Percentiles rank a stretch among this genome's conserved stretches.
Conservation (phyloP, 2,888 invertebrate species). For the Cataglyphis livida region DNA sequence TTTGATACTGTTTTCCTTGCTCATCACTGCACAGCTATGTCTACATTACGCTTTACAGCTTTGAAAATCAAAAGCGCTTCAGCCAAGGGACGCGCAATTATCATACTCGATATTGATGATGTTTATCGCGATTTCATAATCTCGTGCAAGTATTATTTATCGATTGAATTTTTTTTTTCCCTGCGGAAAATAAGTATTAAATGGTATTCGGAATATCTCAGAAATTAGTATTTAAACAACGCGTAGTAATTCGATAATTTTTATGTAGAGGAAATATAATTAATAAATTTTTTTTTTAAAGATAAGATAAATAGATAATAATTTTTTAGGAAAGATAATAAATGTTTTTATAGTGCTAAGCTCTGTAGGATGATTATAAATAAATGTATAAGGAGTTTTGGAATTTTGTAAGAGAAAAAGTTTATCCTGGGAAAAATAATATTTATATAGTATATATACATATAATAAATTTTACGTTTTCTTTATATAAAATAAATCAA, state of each 20-base stretch:
- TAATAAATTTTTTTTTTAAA: background rate
- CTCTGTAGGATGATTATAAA: background rate
- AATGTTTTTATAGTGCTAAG: background rate
- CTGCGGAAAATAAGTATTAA: background rate
- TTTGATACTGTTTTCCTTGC: conserved; percentile 45
- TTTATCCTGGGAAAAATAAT: background rate
- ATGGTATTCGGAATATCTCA: background rate
- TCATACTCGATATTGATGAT: conserved; percentile 3
- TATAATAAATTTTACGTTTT: background rate
- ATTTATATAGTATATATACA: background rate
- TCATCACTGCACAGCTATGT: conserved; percentile 35
- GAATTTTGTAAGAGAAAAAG: background rate
- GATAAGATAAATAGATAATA: background rate
- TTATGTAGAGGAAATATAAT: background rate
- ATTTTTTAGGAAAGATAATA: background rate
- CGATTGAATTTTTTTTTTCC: background rate
- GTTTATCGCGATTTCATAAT: conserved; percentile 42
- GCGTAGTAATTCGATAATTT: conserved; percentile 10
- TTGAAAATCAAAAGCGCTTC: conserved; percentile 44
- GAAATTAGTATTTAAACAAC: conserved; percentile 8
- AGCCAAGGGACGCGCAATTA: conserved; percentile 11
- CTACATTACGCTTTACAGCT: conserved; percentile 29
- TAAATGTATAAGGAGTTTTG: background rate
- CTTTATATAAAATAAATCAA: background rate
- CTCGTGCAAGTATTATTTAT: conserved; percentile 8